Evolutionary conservation across 2,888 invertebrate genomes (phyloP).

Genomic region (Drepanosiphum platanoidis): DNA sequence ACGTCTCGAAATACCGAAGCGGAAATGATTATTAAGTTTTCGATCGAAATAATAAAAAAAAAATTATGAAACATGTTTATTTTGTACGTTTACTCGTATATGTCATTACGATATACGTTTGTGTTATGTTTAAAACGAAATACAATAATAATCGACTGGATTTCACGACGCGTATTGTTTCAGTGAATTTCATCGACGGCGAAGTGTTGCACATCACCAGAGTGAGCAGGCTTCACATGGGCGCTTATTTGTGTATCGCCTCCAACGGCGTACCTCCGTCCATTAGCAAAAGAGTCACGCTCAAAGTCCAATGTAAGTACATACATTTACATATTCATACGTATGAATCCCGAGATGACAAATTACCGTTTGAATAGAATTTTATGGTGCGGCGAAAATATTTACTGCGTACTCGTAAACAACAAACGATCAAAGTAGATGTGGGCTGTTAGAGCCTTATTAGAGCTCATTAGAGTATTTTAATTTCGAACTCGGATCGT

Average conservation of each 20-base stretch:
- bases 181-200: conserved; percentile 89
- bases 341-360: not conserved
- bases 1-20: too few relatives aligned
- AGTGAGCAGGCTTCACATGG: conserved; percentile 92
- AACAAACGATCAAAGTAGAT: not conserved
- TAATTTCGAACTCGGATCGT: not conserved
- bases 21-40: too few relatives aligned
- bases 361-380: conserved; percentile 25
- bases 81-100: too few relatives aligned
- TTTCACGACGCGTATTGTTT: conserved; percentile 66
- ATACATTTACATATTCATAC: too few relatives aligned
- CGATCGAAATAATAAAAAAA: too few relatives aligned
- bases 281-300: conserved; percentile 84
- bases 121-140: too few relatives aligned
- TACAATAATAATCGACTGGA: too few relatives aligned
- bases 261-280: conserved; percentile 93
- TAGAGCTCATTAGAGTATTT: not conserved
- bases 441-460: too few relatives aligned
- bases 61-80: too few relatives aligned
- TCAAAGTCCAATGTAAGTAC: conserved; percentile 85
- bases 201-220: conserved; percentile 86
- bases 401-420: not conserved
- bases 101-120: too few relatives aligned
- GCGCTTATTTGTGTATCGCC: conserved; percentile 91
- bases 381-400: not conserved